Evolutionary conservation across 2,113 vertebrate genomes (phyloP).

Genomic region (Misgurnus anguillicaudatus): DNA sequence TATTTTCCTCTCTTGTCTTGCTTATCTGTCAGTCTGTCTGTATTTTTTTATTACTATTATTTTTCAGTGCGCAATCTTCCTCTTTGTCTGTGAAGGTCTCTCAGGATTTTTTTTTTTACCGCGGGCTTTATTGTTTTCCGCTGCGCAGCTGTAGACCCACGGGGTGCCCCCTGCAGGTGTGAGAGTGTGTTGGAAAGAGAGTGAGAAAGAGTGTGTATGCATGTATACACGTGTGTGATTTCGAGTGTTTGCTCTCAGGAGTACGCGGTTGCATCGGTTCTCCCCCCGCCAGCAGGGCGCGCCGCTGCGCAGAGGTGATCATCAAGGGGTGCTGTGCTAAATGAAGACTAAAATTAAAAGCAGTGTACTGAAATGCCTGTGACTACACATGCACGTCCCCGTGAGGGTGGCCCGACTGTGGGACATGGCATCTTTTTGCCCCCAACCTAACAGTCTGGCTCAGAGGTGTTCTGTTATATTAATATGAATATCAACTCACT

Average conservation of each 20-base stretch:
- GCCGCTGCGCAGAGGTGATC: slow-evolving; percentile 41
- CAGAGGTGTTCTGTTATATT: slow-evolving; percentile 45
- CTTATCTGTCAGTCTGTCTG: slow-evolving; percentile 43
- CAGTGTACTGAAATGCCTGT: slow-evolving; percentile 55
- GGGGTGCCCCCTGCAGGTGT: slow-evolving; percentile 61
- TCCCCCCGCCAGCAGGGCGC: slow-evolving; percentile 50
- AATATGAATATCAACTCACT: slow-evolving; percentile 44
- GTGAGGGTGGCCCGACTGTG: slow-evolving; percentile 28
- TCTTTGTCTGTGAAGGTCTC: slow-evolving; percentile 54
- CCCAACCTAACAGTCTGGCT: slow-evolving; percentile 34
- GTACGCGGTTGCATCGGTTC: neutral
- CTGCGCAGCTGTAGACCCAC: slow-evolving; percentile 69
- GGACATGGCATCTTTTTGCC: slow-evolving; percentile 22
- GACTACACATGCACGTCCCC: slow-evolving; percentile 49
- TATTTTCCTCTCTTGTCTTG: slow-evolving; percentile 34
- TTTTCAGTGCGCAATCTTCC: slow-evolving; percentile 5
- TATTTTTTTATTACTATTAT: slow-evolving; percentile 32
- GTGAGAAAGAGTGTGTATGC: slow-evolving; percentile 40
- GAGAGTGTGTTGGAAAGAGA: slow-evolving; percentile 47
- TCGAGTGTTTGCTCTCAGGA: neutral
- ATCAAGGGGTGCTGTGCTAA: slow-evolving; percentile 57
- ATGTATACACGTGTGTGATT: slow-evolving; percentile 10
- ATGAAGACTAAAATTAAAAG: slow-evolving; percentile 59
- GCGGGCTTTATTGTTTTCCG: slow-evolving; percentile 69
- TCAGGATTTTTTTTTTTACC: slow-evolving; percentile 59